Percentiles rank a stretch among this genome's conserved stretches.
Evolutionary conservation across 2,113 vertebrate species (phyloP).

Genomic region (Macrotus californicus): DNA sequence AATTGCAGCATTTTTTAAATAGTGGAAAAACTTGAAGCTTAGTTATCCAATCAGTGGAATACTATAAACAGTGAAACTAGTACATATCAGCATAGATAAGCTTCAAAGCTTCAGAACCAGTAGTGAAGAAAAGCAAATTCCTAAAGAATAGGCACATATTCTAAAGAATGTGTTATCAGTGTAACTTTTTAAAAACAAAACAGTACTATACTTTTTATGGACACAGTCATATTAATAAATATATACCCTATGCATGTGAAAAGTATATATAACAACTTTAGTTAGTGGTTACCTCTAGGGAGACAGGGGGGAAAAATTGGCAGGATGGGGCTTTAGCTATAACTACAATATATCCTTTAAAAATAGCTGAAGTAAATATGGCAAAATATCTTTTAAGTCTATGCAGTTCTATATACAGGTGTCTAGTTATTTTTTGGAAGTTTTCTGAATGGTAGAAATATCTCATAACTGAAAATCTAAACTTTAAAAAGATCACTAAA

Average conservation of each 20-base stretch:
- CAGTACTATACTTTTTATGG: not conserved
- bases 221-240: not conserved
- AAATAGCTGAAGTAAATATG: not conserved
- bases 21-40: not conserved
- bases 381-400: not conserved
- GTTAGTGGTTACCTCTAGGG: no score
- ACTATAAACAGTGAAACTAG: not conserved
- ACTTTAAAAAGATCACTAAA: not conserved
- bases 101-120: slow-evolving; percentile 20
- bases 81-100: not conserved
- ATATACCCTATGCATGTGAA: not conserved
- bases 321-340: not conserved
- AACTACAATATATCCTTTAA: not conserved
- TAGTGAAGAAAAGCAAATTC: not conserved
- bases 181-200: not conserved
- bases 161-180: not conserved
- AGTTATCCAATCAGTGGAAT: not conserved
- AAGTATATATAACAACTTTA: not conserved
- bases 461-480: not conserved
- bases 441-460: not conserved
- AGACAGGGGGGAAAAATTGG: not conserved
- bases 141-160: not conserved
- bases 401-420: not conserved
- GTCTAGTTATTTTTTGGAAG: not conserved
- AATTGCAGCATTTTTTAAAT: not conserved